Percentiles rank a stretch among this genome's conserved stretches.
Evolutionary conservation across 2,888 invertebrate genomes (phyloP).

Genomic region (Aradus depressus): DNA sequence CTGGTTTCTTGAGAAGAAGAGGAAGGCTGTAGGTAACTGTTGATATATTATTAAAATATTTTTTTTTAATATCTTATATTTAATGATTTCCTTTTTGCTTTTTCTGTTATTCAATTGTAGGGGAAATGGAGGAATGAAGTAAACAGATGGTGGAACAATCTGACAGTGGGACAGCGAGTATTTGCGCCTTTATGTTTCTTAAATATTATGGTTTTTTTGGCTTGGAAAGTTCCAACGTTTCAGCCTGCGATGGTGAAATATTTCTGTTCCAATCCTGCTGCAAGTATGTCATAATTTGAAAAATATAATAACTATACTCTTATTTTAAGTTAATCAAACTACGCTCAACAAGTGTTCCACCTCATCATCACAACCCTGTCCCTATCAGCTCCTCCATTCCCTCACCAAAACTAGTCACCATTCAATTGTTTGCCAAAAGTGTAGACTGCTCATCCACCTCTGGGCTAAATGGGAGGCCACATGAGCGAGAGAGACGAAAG

Average conservation of each 20-base stretch:
- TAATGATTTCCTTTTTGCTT: not conserved
- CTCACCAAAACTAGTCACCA: no score
- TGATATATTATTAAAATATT: slow-evolving; percentile 5
- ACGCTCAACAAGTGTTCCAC: no score
- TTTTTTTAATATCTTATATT: not conserved
- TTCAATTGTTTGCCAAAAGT: no score
- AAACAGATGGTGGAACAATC: slow-evolving; percentile 57
- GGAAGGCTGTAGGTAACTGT: slow-evolving; percentile 18
- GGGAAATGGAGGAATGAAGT: slow-evolving; percentile 36
- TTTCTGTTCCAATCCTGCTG: slow-evolving; percentile 72
- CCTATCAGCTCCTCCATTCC: no score
- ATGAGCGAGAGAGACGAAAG: no score
- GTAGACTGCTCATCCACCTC: no score
- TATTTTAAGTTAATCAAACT: no score
- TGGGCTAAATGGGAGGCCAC: no score
- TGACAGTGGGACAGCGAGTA: slow-evolving; percentile 62
- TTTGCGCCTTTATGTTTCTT: slow-evolving; percentile 67
- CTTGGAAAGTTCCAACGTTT: slow-evolving; percentile 66
- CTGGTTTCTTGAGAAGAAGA: slow-evolving; percentile 13
- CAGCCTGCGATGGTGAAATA: slow-evolving; percentile 67
- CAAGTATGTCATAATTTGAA: slow-evolving; percentile 49
- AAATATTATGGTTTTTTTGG: slow-evolving; percentile 66
- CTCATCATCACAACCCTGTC: no score
- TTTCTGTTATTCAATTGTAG: slow-evolving; percentile 32
- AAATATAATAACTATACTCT: no score